These are phyloP conservation scores for Parnassius smintheus DNA, from an alignment of 2,888 invertebrate genomes.

Conservation along the genomic window DNA sequence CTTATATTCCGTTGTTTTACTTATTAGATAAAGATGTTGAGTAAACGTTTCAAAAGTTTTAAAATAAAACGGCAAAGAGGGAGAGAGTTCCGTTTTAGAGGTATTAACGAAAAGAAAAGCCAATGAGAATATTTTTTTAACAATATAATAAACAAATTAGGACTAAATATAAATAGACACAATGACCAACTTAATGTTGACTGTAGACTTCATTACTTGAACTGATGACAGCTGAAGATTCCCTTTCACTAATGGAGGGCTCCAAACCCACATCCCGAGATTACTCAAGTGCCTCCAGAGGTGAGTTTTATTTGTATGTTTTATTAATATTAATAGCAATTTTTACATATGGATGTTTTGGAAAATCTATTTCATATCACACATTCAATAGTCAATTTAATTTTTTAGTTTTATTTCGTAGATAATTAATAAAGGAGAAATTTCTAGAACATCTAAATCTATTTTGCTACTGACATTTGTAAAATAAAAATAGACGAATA, in stretches of 20 bases:
- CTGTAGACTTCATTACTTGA: slow-evolving; percentile 35
- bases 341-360: slow-evolving; percentile 13
- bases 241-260: slow-evolving; percentile 45
- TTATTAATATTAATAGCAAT: slow-evolving; percentile 10
- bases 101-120: no score
- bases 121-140: slow-evolving; percentile 35
- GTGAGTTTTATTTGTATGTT: slow-evolving; percentile 55
- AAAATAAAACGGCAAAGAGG: no score
- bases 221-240: slow-evolving; percentile 48
- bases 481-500: slow-evolving; percentile 2
- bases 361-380: not conserved
- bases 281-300: slow-evolving; percentile 55
- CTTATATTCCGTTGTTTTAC: no score
- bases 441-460: slow-evolving; percentile 13
- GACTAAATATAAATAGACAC: not conserved
- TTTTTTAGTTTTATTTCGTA: no score
- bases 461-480: slow-evolving; percentile 3
- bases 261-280: slow-evolving; percentile 62
- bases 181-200: slow-evolving; percentile 27
- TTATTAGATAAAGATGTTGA: no score
- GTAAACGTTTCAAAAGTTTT: no score
- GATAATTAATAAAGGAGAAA: not conserved
- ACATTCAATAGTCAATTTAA: no score
- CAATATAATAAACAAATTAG: slow-evolving; percentile 47
- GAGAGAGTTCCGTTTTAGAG: no score